These are phyloP conservation scores for Erythrolamprus reginae DNA, from an alignment of 2,113 vertebrate species.

Conservation along the genomic window DNA sequence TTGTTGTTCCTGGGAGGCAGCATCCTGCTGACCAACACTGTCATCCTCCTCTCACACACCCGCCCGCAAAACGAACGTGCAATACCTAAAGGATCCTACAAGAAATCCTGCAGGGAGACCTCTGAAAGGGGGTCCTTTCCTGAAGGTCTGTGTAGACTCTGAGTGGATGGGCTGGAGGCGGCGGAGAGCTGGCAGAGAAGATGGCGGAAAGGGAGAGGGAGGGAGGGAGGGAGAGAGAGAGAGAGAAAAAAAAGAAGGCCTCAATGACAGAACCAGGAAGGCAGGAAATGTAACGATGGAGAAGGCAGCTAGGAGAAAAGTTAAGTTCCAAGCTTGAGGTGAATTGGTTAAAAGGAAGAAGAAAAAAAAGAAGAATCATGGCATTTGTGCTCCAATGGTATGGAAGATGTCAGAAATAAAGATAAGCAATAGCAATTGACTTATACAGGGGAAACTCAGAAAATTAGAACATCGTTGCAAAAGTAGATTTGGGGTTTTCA, in stretches of 20 bases:
- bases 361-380: conserved; percentile 30
- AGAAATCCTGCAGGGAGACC: conserved; percentile 99
- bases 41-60: no score
- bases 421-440: no score
- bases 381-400: conserved; percentile 44
- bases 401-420: conserved; percentile 55
- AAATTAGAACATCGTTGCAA: no score
- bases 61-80: conserved; percentile 49
- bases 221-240: conserved; percentile 78
- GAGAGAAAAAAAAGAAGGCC: conserved; percentile 76
- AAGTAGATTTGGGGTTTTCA: no score
- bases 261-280: conserved; percentile 81
- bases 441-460: no score
- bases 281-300: conserved; percentile 69
- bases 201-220: conserved; percentile 79
- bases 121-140: conserved; percentile 99
- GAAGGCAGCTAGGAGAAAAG: conserved; percentile 47
- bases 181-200: conserved; percentile 92
- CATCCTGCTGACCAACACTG: not conserved
- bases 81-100: conserved; percentile 99
- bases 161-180: conserved; percentile 99
- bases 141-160: conserved; percentile 98
- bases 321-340: conserved; percentile 60
- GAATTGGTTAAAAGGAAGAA: conserved; percentile 39
- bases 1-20: not conserved